These are phyloP conservation scores for Procambarus clarkii DNA, from an alignment of 1,140 invertebrate genomes.

Conservation along the genomic window DNA sequence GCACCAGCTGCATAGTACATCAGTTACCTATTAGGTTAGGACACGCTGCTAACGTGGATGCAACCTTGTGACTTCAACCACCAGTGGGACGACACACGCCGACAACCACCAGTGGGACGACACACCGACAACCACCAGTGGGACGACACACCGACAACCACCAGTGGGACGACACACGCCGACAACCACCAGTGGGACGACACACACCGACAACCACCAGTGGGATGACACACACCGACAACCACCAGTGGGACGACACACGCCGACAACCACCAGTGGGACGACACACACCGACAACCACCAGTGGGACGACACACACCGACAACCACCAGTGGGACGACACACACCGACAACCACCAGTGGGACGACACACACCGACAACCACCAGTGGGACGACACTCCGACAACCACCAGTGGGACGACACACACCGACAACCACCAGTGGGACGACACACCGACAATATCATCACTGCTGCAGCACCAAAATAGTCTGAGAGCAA, in stretches of 20 bases:
- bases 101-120: no score
- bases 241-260: background rate
- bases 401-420: no score
- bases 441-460: no score
- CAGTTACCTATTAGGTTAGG: no score
- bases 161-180: background rate
- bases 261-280: background rate
- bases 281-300: no score
- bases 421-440: no score
- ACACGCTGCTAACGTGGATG: background rate
- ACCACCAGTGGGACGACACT: background rate
- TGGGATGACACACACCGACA: background rate
- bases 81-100: background rate
- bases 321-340: background rate
- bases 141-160: background rate
- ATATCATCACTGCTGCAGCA: no score
- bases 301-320: no score
- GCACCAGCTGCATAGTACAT: background rate
- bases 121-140: background rate
- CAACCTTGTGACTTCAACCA: background rate
- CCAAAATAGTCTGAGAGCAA: no score
- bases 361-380: background rate
- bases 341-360: no score
- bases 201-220: no score
- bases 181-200: no score